Evolutionary conservation across 2,797 vertebrate genomes (phyloP), one percentile per base, ranked within the genome.

Genomic region (Parotocinclus haroldoi): DNA sequence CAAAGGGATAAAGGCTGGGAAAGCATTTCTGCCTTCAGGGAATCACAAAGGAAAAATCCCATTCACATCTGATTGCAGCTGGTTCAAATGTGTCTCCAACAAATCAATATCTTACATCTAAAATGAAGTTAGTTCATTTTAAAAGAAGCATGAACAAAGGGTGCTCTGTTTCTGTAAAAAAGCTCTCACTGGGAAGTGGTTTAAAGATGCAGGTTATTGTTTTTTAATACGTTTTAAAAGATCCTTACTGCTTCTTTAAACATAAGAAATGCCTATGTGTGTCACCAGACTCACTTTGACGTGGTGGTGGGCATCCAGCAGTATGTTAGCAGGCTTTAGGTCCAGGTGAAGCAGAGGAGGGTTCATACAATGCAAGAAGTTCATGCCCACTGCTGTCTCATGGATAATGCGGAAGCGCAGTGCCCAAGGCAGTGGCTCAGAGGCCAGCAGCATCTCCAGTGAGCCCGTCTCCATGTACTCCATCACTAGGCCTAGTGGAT

Each of bases 391-490:
- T 0, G 97, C 94, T 0, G 95, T 95, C 90, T 99, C 97, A 0
- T 99, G 96, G 73, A 97, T 91, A 68, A 99, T 95, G 55, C 97
- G 94, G 81, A 98, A 95, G 18, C 96, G 94, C 48, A 99, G 71
- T 14, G 95, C 95, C 97, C 96, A 99, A 0, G 97, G 96, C 78
- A 99, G 83, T 0, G 91, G 92, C 85, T 98, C 95, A 0, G 89
- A 88, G 9, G 92, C 94, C 85, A 99, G 83, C 37, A 99, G 90
- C 61, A 91, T 96, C 80, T 99, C 96, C 80, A 99, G 82, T 5
- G 97, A 98, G 13, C 96, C 97, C 0, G 94, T 97, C 85, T 98
- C 97, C 97, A 99, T 99, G 83, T 94, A 98, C 77, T 99, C 97
- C 96, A 98, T 98, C 72, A 98, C 96, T 60, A 99, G 87, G 57